phyloP scores from a whole-genome alignment of 35 echinoderm and acorn worm species.

The Amphiura filiformis region DNA sequence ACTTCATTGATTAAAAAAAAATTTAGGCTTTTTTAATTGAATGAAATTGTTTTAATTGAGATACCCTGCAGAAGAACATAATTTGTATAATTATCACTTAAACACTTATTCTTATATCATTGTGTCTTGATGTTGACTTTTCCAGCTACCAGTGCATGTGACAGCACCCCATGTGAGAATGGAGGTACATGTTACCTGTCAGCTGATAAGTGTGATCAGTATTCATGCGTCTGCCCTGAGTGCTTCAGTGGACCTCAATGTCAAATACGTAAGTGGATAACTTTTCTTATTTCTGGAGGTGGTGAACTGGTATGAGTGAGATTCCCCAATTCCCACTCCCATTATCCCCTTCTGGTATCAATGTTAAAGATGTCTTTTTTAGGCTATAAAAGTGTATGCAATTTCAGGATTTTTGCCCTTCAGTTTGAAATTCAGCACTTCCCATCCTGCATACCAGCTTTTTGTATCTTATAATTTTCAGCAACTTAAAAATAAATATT shows the following conservation, averaged over 20 bases:
- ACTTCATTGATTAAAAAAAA: no score
- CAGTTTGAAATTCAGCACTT: neutral
- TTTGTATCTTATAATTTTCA: no score
- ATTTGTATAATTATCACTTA: no score
- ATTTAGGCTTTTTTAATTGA: no score
- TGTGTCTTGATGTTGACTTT: neutral
- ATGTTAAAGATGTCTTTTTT: neutral
- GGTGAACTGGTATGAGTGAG: neutral
- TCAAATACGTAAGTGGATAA: neutral
- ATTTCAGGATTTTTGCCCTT: neutral
- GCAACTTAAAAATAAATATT: no score
- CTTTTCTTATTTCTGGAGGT: neutral
- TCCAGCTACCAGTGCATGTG: constrained; percentile 1
- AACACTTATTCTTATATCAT: no score
- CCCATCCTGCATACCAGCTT: no score
- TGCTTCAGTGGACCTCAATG: neutral
- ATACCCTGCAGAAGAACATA: no score
- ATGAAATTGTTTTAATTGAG: no score
- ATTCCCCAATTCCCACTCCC: neutral
- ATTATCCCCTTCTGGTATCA: neutral
- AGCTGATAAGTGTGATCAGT: neutral
- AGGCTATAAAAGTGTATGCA: neutral
- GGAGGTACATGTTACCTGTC: neutral
- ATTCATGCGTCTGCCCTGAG: neutral
- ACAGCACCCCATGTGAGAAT: neutral